Percentiles rank a stretch among this genome's conserved stretches.
Evolutionary conservation across 37 sponge, comb jelly and placozoan genomes (phyloP).

Genomic region (Lycopodina hypogea): DNA sequence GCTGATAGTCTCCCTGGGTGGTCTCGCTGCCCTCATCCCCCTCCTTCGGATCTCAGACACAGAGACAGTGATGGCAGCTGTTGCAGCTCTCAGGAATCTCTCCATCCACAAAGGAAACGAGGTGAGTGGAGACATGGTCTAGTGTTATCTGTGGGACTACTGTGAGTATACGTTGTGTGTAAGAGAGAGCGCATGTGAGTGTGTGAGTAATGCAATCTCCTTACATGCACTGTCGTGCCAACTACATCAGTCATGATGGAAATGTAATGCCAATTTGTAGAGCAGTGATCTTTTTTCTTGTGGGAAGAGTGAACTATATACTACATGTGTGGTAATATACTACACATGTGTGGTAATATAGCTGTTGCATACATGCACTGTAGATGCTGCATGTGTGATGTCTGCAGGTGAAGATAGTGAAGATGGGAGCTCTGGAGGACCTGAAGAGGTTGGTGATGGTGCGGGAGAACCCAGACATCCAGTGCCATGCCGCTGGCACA

Average conservation of each 20-base stretch:
- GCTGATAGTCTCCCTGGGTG: constrained; percentile 62
- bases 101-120: constrained; percentile 75
- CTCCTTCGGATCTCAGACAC: constrained; percentile 36
- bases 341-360: too few species aligned
- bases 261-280: too few species aligned
- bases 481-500: constrained; percentile 83
- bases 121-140: constrained; percentile 34
- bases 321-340: too few species aligned
- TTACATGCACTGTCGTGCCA: too few species aligned
- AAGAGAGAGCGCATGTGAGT: too few species aligned
- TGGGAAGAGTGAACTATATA: too few species aligned
- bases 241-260: too few species aligned
- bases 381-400: not conserved
- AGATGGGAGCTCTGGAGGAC: constrained; percentile 50
- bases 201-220: too few species aligned
- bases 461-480: constrained; percentile 46
- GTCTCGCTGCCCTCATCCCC: constrained; percentile 48
- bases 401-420: constrained; percentile 47
- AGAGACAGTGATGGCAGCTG: constrained; percentile 68
- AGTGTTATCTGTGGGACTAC: too few species aligned
- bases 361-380: not conserved
- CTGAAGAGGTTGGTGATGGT: constrained; percentile 36
- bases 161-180: too few species aligned
- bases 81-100: constrained; percentile 82
- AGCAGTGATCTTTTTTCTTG: too few species aligned